A percentile compares a stretch with the other conserved stretches of the same genome.
These are phyloP conservation scores for Pygoscelis antarcticus DNA, from an alignment of 2,113 vertebrate species.

Conservation along the genomic window DNA sequence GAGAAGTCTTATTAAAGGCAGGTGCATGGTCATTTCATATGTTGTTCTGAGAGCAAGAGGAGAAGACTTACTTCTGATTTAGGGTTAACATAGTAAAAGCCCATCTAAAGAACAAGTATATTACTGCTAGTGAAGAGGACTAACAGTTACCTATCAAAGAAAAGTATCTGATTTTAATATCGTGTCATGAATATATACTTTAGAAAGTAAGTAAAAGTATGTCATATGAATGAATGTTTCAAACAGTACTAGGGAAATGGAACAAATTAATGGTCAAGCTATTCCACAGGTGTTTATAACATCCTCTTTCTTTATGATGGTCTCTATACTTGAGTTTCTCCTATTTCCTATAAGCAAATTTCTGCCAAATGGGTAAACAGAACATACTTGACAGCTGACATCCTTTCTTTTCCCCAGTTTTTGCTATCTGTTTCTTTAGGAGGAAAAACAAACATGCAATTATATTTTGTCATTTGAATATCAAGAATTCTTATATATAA, in stretches of 20 bases:
- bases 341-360: background rate
- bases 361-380: background rate
- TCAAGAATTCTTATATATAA: background rate
- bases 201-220: background rate
- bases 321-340: background rate
- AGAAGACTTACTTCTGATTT: background rate
- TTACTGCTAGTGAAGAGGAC: background rate
- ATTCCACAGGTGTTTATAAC: background rate
- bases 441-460: background rate
- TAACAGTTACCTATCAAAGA: background rate
- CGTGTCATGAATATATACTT: background rate
- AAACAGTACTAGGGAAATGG: background rate
- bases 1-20: background rate
- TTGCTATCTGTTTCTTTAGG: conserved; percentile 4
- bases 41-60: background rate
- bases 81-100: background rate
- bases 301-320: background rate
- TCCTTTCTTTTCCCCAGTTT: background rate
- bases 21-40: background rate
- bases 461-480: background rate
- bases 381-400: background rate
- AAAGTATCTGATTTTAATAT: background rate
- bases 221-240: background rate
- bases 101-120: background rate
- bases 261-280: background rate